Base-by-base conservation (phyloP, 2,888 invertebrate species). In the Lasioglossum calceatum region DNA sequence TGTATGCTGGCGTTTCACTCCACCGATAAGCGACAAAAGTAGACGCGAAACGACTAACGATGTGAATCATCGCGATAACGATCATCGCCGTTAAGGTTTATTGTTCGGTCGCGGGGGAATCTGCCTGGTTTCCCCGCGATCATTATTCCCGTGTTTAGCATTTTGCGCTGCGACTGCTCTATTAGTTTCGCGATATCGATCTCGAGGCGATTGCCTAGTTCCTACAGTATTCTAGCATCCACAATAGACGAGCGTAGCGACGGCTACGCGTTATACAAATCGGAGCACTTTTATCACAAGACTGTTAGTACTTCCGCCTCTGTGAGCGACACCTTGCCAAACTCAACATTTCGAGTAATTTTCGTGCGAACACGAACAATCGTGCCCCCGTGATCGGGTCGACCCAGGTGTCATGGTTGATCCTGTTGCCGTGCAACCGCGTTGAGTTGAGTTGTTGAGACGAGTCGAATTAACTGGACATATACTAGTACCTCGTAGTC, bases 1-100 rank as follows among this genome's bases (percentile, higher is more conserved):
- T 77, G 74, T 54, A 77, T 54, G 88, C 88, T 84, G 50, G 82
- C 86, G 84, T 88, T 86, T 82, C 84, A 64, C 88, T 87, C 82
- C 86, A 32, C 23, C 23, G 36, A 23, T 4, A 5, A 14, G 32
- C 64, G n/a, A 50, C 77, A 10, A 73, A 27, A 58, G 14, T 32
- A 54, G 64, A 27, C 44, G 27, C 44, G 54, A 71, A 67, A 47
- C 8, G 14, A 39, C 64, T 10, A 32, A 73, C 3, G 10, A 23
- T 54, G 54, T 1, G 7, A 42, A 67, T 64, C 61, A 4, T 64
- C 42, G 70, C 67, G 32, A 67, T 36, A 50, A 64, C 10, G 76
- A 84, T 50, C 36, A 72, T 76, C 32, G 77, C 44, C 70, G 36
- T 36, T 42, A n/a, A n/a, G 39, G 64, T 75, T 86, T 58, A 61